A percentile compares a stretch with the other conserved stretches of the same genome.
These are phyloP conservation scores for Alligator mississippiensis DNA, from an alignment of 2,113 vertebrate genomes.

Conservation along the genomic window DNA sequence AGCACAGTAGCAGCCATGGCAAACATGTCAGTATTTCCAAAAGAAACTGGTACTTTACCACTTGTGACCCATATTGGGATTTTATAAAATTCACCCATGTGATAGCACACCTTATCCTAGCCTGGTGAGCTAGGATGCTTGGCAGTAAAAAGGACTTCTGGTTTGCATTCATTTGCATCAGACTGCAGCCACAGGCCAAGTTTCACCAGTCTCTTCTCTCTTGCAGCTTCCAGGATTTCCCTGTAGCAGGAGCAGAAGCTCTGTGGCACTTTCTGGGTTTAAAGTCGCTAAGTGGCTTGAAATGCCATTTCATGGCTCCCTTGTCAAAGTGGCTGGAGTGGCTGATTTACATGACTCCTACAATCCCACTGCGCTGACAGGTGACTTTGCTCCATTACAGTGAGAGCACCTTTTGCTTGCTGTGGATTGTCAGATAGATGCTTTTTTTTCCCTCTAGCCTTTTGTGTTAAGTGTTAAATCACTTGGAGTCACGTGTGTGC, in stretches of 20 bases:
- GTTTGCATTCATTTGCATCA: neutral
- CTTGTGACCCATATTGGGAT: neutral
- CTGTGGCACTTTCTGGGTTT: neutral
- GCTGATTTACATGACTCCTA: fast-evolving
- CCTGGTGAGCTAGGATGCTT: neutral
- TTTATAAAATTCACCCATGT: neutral
- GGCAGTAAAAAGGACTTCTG: neutral
- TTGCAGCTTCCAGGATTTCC: neutral
- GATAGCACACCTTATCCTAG: neutral
- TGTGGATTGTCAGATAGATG: fast-evolving
- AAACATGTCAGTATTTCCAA: neutral
- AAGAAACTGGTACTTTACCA: neutral
- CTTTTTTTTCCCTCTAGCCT: neutral
- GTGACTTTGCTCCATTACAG: neutral
- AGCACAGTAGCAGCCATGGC: neutral
- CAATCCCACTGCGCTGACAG: fast-evolving
- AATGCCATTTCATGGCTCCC: neutral
- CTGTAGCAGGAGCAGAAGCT: neutral
- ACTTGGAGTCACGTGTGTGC: too few relatives aligned
- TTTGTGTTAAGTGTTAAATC: neutral
- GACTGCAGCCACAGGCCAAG: neutral
- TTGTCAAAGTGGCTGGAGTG: neutral
- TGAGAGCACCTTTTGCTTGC: neutral
- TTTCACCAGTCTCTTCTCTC: neutral
- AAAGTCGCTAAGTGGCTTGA: neutral